A percentile compares a stretch with the other conserved stretches of the same genome.
These are phyloP conservation scores for Phaetusa simplex DNA, from an alignment of 2,113 vertebrate genomes.

Conservation along the genomic window DNA sequence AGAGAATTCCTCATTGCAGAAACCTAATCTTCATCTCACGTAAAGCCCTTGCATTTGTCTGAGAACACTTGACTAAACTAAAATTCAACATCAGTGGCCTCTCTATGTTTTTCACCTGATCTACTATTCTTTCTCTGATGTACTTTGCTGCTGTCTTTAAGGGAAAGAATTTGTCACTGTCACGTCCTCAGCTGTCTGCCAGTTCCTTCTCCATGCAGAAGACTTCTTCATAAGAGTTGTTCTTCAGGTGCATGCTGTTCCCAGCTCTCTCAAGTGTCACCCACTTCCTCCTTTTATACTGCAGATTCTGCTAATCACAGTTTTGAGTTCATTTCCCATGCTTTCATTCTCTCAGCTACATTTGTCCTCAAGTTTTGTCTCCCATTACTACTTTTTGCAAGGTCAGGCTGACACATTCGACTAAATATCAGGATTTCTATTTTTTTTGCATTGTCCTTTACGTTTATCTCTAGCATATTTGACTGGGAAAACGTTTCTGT, in stretches of 20 bases:
- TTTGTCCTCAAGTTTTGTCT: background rate
- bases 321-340: background rate
- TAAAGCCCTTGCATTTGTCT: background rate
- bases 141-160: background rate
- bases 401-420: background rate
- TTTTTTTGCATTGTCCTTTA: background rate
- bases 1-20: background rate
- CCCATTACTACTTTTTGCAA: background rate
- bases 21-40: background rate
- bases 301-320: background rate
- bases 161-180: background rate
- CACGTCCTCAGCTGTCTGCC: background rate
- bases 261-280: background rate
- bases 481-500: background rate
- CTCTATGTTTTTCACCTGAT: background rate
- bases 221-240: background rate
- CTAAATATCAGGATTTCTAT: background rate
- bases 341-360: background rate
- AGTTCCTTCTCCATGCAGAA: background rate
- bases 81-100: background rate
- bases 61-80: background rate
- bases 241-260: background rate
- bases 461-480: background rate
- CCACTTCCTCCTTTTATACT: background rate
- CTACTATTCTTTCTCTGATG: background rate